phyloP scores from a whole-genome alignment of 2,888 invertebrate species.

The Melinopterus prodromus region DNA sequence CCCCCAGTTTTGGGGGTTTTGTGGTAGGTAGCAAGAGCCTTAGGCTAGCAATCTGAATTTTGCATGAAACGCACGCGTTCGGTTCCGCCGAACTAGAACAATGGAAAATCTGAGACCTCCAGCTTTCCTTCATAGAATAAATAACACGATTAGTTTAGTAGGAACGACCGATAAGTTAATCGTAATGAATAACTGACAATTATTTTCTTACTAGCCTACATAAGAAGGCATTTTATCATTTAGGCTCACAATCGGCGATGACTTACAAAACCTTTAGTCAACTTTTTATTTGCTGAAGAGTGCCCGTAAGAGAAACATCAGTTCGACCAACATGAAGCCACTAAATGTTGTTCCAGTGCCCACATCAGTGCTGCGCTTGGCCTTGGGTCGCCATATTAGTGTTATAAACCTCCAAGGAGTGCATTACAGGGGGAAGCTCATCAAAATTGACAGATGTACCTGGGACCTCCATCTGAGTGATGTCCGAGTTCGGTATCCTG shows the following conservation, averaged over 20 bases:
- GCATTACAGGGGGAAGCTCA: slow-evolving; percentile 14
- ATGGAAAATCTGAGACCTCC: neutral
- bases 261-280: neutral
- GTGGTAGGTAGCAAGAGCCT: neutral
- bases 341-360: neutral
- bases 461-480: slow-evolving; percentile 10
- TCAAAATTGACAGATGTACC: slow-evolving; percentile 9
- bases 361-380: neutral
- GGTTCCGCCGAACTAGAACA: neutral
- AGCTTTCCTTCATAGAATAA: neutral
- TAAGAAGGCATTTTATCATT: neutral
- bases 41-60: neutral
- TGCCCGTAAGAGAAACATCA: neutral
- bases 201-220: neutral
- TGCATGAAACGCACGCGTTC: neutral
- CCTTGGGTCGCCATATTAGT: neutral
- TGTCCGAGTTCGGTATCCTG: neutral
- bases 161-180: neutral
- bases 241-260: neutral
- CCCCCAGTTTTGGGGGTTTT: neutral
- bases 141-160: neutral
- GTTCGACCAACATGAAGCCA: neutral
- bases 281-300: neutral
- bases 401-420: neutral
- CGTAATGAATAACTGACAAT: neutral